A percentile compares a stretch with the other conserved stretches of the same genome.
Conservation (phyloP, 2,113 vertebrate species). For the Candoia aspera region DNA sequence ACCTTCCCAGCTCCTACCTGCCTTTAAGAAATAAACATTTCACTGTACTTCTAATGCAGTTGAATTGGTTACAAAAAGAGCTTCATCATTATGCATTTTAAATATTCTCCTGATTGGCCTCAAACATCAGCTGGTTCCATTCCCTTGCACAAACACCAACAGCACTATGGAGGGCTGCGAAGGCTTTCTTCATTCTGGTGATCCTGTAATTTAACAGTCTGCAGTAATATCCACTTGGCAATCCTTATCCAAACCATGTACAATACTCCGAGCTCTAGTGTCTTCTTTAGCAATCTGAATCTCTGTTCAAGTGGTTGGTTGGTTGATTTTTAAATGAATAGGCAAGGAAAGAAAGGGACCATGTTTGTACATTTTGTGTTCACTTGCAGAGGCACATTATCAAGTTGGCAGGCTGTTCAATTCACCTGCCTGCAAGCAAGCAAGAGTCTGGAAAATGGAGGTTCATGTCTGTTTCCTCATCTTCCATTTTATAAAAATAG, state of each 20-base stretch:
- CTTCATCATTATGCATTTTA: conserved; percentile 46
- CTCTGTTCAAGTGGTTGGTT: conserved; percentile 45
- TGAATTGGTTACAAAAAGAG: conserved; percentile 56
- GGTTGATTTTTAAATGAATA: conserved; percentile 44
- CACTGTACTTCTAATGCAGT: background rate
- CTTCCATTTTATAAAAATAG: conserved; percentile 55
- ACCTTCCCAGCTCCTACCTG: background rate
- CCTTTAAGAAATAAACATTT: background rate
- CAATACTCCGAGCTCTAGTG: conserved; percentile 32
- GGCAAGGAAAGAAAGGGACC: conserved; percentile 43
- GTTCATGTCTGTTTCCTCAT: conserved; percentile 40
- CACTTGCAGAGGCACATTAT: conserved; percentile 39
- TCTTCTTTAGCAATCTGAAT: conserved; percentile 20
- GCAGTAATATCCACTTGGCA: conserved; percentile 42
- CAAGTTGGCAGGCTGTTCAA: conserved; percentile 45
- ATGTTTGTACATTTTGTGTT: conserved; percentile 38
- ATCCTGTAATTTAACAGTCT: conserved; percentile 9
- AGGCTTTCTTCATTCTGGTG: conserved; percentile 36
- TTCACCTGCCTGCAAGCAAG: conserved; percentile 46
- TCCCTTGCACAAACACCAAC: conserved; percentile 2
- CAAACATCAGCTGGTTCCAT: conserved; percentile 35
- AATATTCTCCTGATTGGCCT: background rate
- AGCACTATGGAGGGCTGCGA: conserved; percentile 12
- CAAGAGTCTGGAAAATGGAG: conserved; percentile 50
- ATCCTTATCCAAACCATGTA: conserved; percentile 37